A percentile compares a stretch with the other conserved stretches of the same genome.
phyloP scores from a whole-genome alignment of 2,888 invertebrate genomes.

The Nephrotoma guestfalica region DNA sequence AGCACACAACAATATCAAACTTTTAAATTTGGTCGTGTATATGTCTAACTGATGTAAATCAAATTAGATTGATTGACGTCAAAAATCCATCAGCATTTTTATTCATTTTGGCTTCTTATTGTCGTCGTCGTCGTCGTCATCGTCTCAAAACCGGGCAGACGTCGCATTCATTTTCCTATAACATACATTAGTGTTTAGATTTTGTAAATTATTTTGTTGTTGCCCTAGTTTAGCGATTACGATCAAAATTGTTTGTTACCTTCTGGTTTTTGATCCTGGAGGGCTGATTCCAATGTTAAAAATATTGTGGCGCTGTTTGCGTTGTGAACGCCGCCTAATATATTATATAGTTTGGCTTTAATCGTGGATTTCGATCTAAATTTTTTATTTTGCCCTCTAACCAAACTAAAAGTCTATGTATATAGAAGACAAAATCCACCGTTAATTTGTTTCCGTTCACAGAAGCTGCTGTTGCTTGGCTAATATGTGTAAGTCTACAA shows the following conservation, averaged over 20 bases:
- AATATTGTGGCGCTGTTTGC: neutral
- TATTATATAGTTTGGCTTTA: neutral
- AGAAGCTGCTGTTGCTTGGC: neutral
- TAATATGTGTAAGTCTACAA: no score
- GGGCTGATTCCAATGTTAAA: neutral
- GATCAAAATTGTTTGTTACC: neutral
- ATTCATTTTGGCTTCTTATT: neutral
- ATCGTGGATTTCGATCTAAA: neutral
- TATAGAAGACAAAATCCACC: neutral
- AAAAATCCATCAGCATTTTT: neutral
- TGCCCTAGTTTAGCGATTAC: neutral
- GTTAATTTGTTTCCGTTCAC: neutral
- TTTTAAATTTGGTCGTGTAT: neutral
- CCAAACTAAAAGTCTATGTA: neutral
- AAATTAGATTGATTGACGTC: neutral
- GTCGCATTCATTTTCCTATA: neutral
- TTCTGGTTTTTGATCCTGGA: neutral
- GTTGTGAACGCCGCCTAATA: neutral
- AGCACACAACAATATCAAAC: neutral
- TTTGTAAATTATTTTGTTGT: neutral
- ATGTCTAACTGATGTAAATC: neutral
- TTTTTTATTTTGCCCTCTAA: neutral
- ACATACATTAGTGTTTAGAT: neutral
- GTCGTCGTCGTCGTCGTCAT: neutral
- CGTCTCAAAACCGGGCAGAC: neutral